These are phyloP conservation scores for Crocuta crocuta DNA, from an alignment of 2,113 vertebrate genomes.

Conservation along the genomic window DNA sequence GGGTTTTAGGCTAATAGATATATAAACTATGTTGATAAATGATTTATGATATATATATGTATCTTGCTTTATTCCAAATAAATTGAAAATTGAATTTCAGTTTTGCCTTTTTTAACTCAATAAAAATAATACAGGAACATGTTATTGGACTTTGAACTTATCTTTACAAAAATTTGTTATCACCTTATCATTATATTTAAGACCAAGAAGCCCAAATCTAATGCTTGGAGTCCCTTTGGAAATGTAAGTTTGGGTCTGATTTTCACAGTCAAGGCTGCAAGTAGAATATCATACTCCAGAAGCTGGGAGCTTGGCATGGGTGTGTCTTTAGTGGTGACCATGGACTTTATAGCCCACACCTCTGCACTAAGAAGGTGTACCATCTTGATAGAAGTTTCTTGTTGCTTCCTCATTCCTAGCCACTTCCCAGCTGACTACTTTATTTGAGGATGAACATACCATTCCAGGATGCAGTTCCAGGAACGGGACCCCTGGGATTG, in stretches of 20 bases:
- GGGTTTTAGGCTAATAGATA: neutral
- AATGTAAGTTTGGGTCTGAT: neutral
- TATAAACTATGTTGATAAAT: neutral
- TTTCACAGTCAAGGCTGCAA: neutral
- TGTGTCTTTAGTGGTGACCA: neutral
- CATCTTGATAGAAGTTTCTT: neutral
- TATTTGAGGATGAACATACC: neutral
- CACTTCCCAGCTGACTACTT: neutral
- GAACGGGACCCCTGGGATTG: neutral
- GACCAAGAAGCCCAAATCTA: neutral
- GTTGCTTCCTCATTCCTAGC: neutral
- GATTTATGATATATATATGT: neutral
- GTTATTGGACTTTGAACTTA: neutral
- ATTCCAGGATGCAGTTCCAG: neutral
- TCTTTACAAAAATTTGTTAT: neutral
- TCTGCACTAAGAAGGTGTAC: neutral
- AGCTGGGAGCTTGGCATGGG: too few species aligned
- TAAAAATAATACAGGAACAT: neutral
- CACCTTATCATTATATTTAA: neutral
- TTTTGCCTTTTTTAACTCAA: neutral
- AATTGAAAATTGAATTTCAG: conserved; percentile 27
- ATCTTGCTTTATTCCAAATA: neutral
- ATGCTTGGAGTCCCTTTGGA: neutral
- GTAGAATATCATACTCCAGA: neutral
- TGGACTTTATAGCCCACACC: neutral